A percentile compares a stretch with the other conserved stretches of the same genome.
These are phyloP conservation scores for Trematocara stigmaticum DNA, from an alignment of 2,113 vertebrate genomes.

Conservation along the genomic window DNA sequence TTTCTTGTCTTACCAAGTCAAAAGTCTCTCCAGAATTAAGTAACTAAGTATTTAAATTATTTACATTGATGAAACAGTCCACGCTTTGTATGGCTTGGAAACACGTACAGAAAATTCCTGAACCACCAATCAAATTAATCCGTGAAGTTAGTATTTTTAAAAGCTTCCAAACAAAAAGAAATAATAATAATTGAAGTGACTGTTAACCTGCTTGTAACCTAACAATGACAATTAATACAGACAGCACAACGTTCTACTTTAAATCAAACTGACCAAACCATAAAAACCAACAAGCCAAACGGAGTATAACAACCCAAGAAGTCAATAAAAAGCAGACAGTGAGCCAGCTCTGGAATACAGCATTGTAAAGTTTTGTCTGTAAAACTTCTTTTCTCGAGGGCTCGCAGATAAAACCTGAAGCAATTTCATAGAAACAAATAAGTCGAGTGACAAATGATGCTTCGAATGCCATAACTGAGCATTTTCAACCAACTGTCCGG, in stretches of 20 bases:
- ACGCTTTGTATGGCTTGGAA: background rate
- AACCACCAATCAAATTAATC: background rate
- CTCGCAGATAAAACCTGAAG: background rate
- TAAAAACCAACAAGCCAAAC: background rate
- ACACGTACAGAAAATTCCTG: background rate
- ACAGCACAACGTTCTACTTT: background rate
- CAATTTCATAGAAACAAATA: background rate
- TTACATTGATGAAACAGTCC: background rate
- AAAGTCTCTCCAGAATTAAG: background rate
- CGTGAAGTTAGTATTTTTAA: background rate
- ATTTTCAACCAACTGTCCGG: background rate
- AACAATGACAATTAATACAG: background rate
- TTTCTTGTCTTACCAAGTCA: background rate
- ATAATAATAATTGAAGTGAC: background rate
- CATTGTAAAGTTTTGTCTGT: background rate
- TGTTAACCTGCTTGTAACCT: background rate
- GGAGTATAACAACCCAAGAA: background rate
- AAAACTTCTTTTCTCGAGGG: background rate
- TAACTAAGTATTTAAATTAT: background rate
- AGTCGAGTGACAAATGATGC: conserved; percentile 24
- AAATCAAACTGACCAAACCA: background rate
- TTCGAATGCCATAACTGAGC: background rate
- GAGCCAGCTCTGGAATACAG: background rate
- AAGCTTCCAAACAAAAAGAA: background rate
- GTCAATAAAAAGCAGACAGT: background rate